phyloP scores from a whole-genome alignment of 2,113 vertebrate species.

The Otolemur garnettii region DNA sequence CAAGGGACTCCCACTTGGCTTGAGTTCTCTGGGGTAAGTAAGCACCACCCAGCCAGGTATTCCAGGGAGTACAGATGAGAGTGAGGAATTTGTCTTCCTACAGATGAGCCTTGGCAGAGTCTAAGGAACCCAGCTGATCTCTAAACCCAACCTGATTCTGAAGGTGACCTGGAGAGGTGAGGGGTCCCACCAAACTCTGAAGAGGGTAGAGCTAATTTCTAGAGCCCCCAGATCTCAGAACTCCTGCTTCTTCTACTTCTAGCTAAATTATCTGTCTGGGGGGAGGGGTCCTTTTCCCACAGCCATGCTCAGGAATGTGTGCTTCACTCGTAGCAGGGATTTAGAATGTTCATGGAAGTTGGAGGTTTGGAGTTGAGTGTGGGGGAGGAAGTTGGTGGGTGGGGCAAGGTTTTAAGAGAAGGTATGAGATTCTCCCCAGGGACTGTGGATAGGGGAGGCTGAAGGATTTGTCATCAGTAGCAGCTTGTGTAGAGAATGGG shows the following conservation, averaged over 20 bases:
- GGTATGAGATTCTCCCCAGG: neutral
- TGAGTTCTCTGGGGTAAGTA: neutral
- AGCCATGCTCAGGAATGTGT: neutral
- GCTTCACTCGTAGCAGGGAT: accelerated
- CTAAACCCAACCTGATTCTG: neutral
- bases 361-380: neutral
- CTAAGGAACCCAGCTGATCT: neutral
- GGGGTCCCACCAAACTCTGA: too few species aligned
- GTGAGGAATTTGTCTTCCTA: neutral
- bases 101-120: neutral
- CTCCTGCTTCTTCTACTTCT: neutral
- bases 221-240: neutral
- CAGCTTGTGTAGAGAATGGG: neutral
- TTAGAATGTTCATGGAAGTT: neutral
- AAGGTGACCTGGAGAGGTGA: neutral
- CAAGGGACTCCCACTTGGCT: neutral
- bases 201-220: neutral
- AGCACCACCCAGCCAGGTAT: neutral
- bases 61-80: too few species aligned
- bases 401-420: neutral
- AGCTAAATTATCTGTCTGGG: too few species aligned
- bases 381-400: neutral
- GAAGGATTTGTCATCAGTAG: neutral
- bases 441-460: too few species aligned
- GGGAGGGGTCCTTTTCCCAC: neutral